Percentiles rank a stretch among this genome's conserved stretches.
These are phyloP conservation scores for Melanotus villosus DNA, from an alignment of 2,888 invertebrate species.

Conservation along the genomic window DNA sequence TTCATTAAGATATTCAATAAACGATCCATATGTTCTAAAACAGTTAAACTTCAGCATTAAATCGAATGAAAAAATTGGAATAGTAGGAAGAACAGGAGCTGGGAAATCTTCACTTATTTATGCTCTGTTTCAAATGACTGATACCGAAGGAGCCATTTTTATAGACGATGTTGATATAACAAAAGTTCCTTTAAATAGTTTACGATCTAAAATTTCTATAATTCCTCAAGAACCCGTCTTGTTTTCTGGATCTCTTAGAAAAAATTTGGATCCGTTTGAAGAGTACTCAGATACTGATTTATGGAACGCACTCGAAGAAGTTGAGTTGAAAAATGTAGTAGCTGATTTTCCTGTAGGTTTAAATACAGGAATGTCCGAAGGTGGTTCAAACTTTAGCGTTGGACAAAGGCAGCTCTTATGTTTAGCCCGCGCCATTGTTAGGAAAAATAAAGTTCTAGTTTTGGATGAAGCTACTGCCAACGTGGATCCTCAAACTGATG, in stretches of 20 bases:
- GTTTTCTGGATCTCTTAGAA: conserved; percentile 89
- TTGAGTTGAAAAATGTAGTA: conserved; percentile 68
- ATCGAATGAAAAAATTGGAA: conserved; percentile 80
- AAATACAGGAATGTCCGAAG: conserved; percentile 67
- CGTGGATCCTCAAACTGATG: no score
- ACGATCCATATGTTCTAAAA: conserved; percentile 81
- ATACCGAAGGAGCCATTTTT: conserved; percentile 68
- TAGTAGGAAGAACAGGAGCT: conserved; percentile 88
- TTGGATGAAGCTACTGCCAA: conserved; percentile 83
- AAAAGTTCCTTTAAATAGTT: conserved; percentile 66
- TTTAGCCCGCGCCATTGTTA: conserved; percentile 72
- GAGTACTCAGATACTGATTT: conserved; percentile 82
- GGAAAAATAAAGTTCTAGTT: conserved; percentile 60
- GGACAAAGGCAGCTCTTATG: conserved; percentile 77
- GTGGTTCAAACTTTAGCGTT: conserved; percentile 64
- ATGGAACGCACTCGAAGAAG: conserved; percentile 87
- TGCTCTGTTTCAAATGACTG: conserved; percentile 75
- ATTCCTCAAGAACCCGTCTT: conserved; percentile 90
- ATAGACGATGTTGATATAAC: conserved; percentile 71
- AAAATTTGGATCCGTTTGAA: conserved; percentile 92
- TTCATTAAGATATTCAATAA: conserved; percentile 79
- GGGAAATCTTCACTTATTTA: conserved; percentile 82
- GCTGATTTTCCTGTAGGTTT: conserved; percentile 71
- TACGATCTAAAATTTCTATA: conserved; percentile 65
- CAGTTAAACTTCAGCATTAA: conserved; percentile 77